phyloP scores from a whole-genome alignment of 2,113 vertebrate species.

The Coracopsis vasa region DNA sequence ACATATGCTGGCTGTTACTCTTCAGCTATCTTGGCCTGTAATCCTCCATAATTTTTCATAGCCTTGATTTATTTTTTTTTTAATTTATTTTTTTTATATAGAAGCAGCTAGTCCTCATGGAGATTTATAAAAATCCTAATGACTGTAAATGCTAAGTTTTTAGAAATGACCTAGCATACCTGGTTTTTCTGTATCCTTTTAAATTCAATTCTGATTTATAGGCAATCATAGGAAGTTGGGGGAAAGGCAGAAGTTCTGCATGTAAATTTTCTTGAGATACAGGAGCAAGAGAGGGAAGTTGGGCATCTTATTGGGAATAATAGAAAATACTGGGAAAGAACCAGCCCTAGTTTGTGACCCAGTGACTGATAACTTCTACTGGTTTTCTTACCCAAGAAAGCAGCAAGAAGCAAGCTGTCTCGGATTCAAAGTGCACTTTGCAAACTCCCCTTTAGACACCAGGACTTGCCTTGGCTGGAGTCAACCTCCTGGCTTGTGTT shows the following conservation, averaged over 20 bases:
- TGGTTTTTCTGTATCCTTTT: background rate
- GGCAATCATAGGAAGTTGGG: background rate
- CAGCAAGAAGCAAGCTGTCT: background rate
- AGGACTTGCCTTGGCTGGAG: background rate
- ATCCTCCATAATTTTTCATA: background rate
- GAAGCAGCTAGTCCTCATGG: background rate
- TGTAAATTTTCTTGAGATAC: background rate
- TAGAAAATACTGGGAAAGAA: background rate
- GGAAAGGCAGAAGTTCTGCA: background rate
- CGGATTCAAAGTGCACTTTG: background rate
- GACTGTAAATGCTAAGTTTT: background rate
- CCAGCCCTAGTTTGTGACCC: background rate
- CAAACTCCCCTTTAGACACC: background rate
- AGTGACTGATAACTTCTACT: background rate
- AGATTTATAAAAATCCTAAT: background rate
- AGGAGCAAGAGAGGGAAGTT: background rate
- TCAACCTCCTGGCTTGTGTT: background rate
- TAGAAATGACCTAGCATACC: background rate
- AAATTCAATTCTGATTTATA: background rate
- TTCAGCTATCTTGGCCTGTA: background rate
- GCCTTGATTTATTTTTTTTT: background rate
- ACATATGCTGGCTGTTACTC: background rate
- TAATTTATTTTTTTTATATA: background rate
- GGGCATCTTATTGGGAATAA: background rate
- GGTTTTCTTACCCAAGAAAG: background rate